A percentile compares a stretch with the other conserved stretches of the same genome.
phyloP scores from a whole-genome alignment of 2,888 invertebrate species.

The Nomada goodeniana region DNA sequence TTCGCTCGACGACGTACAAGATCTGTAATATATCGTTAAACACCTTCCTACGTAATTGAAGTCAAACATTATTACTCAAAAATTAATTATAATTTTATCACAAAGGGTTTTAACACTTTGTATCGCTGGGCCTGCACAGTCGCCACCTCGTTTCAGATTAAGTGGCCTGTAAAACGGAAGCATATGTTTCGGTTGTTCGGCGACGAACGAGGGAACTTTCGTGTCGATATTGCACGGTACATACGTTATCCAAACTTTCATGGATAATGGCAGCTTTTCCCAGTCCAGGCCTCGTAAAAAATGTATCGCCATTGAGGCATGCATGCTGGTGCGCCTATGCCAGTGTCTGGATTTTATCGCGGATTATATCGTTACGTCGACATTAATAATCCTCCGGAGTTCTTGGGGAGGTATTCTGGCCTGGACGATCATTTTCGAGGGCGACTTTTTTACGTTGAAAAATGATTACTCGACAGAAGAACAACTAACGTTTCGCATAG shows the following conservation, averaged over 20 bases:
- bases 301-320: slow-evolving; percentile 40
- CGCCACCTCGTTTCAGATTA: slow-evolving; percentile 61
- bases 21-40: too few relatives aligned
- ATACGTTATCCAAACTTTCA: slow-evolving; percentile 56
- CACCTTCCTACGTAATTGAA: too few relatives aligned
- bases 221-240: slow-evolving; percentile 38
- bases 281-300: slow-evolving; percentile 42
- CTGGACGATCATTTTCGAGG: not conserved
- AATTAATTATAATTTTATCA: slow-evolving; percentile 15
- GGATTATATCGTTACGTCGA: slow-evolving; percentile 28
- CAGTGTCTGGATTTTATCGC: slow-evolving; percentile 53
- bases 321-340: slow-evolving; percentile 2
- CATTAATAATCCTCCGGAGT: slow-evolving; percentile 13
- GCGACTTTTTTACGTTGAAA: slow-evolving; percentile 15
- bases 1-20: too few relatives aligned
- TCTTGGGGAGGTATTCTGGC: slow-evolving; percentile 6
- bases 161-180: slow-evolving; percentile 53
- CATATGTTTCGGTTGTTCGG: slow-evolving; percentile 55
- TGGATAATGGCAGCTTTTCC: slow-evolving; percentile 42
- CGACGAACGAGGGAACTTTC: slow-evolving; percentile 59
- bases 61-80: slow-evolving; percentile 52
- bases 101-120: slow-evolving; percentile 22
- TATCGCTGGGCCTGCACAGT: slow-evolving; percentile 54
- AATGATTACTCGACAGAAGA: too few relatives aligned
- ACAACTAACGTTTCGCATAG: too few relatives aligned